Base-by-base conservation (phyloP, 2,113 vertebrate species). In the Scomber colias region DNA sequence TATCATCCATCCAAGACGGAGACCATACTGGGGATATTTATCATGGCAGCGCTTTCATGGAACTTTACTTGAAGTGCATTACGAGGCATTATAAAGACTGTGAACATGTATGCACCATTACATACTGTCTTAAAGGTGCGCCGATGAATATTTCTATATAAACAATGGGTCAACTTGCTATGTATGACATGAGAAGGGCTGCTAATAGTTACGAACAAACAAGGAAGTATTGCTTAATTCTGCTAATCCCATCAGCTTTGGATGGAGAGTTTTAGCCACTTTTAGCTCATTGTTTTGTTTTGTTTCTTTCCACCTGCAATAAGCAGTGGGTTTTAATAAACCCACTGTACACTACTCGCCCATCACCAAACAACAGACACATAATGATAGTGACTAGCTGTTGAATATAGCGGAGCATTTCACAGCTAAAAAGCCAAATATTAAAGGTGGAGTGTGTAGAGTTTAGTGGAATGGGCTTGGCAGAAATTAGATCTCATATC, bases 51-150 rank as follows among this genome's bases (percentile, higher is more conserved):
- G 35, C 31, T 27, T 11, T 19, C 3, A 46, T 63, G 30, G 35
- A 62, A 19, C 50, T 54, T 71, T 57, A 19, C 30, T 50, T 40
- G 51, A 65, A 59, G 51, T 63, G 17, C 24, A 21, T 57, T 17
- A 21, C 2, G n/a, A 46, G 35, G 35, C 40, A 31, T 64, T 55
- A 19, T 35, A 35, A 48, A 5, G 8, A 19, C 31, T 44, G 55
- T 21, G 40, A 50, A 11, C 7, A 19, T 40, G 35, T 40, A 4
- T 31, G 8, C 1, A 11, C 11, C 15, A 44, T 3, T 9, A 40
- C 8, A 40, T 62, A 9, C 40, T 35, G 44, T 9, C n/a, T 19
- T 50, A 13, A 11, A 40, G 35, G 2, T 9, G 35, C 35, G 9
- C 8, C 8, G 9, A 5, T 35, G 35, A 8, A 35, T 35, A 35